These are phyloP conservation scores for Zaprionus capensis DNA, from an alignment of 1,140 invertebrate species.

Conservation along the genomic window DNA sequence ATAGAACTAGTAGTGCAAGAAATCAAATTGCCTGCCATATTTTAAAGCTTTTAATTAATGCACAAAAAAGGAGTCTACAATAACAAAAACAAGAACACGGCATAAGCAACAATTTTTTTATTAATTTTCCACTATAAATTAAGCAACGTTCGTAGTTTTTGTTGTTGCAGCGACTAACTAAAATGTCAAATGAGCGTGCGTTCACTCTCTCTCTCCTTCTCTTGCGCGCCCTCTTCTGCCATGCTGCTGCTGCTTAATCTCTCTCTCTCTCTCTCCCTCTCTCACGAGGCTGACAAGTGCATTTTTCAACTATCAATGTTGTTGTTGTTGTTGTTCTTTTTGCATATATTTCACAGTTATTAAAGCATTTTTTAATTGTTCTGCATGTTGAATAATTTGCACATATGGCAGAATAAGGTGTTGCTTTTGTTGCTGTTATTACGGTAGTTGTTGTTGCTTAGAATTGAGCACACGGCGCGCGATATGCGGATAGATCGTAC, in stretches of 20 bases:
- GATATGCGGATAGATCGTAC: constrained; percentile 65
- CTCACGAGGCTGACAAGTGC: constrained; percentile 45
- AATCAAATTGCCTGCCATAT: constrained; percentile 53
- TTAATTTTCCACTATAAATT: constrained; percentile 62
- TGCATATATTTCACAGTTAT: constrained; percentile 16
- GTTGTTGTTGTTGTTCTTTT: constrained; percentile 4
- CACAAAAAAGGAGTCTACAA: constrained; percentile 25
- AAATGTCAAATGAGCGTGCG: constrained; percentile 52
- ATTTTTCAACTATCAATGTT: constrained; percentile 37
- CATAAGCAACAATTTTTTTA: constrained; percentile 30
- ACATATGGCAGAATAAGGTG: constrained; percentile 60
- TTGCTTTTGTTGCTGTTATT: constrained; percentile 2
- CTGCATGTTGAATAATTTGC: constrained; percentile 57
- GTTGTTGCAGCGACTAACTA: constrained; percentile 47
- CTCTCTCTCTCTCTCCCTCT: constrained; percentile 5
- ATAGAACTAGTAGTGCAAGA: constrained; percentile 3
- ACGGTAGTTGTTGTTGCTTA: constrained; percentile 30
- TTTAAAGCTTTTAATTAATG: constrained; percentile 43
- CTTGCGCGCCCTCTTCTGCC: constrained; percentile 4
- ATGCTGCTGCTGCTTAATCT: background rate
- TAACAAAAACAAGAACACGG: constrained; percentile 3
- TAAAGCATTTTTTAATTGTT: constrained; percentile 29
- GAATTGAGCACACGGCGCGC: constrained; percentile 62
- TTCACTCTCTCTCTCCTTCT: constrained; percentile 2
- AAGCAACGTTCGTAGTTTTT: constrained; percentile 32